phyloP scores from a whole-genome alignment of 2,888 invertebrate species.

The Zygogramma bicolorata region DNA sequence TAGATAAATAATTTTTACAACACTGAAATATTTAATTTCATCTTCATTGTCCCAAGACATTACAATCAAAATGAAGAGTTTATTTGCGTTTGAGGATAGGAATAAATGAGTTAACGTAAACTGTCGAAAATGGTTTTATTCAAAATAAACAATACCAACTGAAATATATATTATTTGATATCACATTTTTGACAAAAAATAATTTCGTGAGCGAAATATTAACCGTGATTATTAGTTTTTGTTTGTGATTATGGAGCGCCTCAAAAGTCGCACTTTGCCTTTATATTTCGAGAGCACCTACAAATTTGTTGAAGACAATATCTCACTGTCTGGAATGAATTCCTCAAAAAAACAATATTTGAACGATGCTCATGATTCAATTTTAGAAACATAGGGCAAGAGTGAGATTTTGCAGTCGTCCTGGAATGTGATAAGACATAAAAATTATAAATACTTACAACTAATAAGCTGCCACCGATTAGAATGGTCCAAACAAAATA shows the following conservation, averaged over 20 bases:
- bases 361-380: neutral
- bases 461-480: neutral
- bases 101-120: neutral
- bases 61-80: too few species aligned
- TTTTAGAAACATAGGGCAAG: neutral
- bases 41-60: too few species aligned
- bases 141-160: slow-evolving; percentile 36
- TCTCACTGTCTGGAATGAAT: too few species aligned
- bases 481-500: slow-evolving; percentile 9
- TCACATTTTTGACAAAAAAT: slow-evolving; percentile 30
- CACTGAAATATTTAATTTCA: too few species aligned
- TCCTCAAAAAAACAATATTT: neutral
- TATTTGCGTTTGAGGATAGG: neutral
- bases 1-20: too few species aligned
- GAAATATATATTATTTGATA: slow-evolving; percentile 29
- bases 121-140: slow-evolving; percentile 24
- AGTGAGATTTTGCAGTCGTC: neutral
- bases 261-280: neutral
- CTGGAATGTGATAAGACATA: neutral
- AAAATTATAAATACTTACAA: slow-evolving; percentile 8
- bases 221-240: neutral
- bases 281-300: too few species aligned
- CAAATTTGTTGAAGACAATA: too few species aligned
- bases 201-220: neutral
- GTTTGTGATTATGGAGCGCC: neutral